Conservation (phyloP, 2,797 vertebrate species). For the Gila robusta region DNA sequence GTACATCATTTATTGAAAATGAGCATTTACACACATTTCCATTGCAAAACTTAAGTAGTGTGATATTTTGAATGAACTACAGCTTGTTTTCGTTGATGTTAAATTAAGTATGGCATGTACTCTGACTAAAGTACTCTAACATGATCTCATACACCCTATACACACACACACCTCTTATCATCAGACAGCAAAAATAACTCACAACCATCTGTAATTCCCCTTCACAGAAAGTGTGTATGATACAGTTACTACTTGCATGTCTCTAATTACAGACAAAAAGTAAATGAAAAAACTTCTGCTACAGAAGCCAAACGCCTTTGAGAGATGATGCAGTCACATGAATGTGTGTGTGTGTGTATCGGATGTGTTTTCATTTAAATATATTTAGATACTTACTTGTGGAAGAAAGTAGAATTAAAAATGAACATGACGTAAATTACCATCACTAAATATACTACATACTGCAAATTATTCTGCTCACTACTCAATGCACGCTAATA, state of each 20-base stretch:
- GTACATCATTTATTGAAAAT: background rate
- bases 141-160: background rate
- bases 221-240: slow-evolving; percentile 17
- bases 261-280: slow-evolving; percentile 14
- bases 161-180: background rate
- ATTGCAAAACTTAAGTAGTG: background rate
- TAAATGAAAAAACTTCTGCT: slow-evolving; percentile 50
- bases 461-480: background rate
- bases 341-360: slow-evolving; percentile 22
- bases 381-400: background rate
- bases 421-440: background rate
- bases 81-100: background rate
- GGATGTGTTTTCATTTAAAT: background rate
- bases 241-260: slow-evolving; percentile 16
- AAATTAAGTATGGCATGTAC: background rate
- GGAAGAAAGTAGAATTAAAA: slow-evolving; percentile 13
- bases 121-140: background rate
- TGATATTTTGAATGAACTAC: background rate
- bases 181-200: background rate
- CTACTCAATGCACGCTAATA: background rate
- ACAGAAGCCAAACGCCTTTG: background rate
- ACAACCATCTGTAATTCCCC: slow-evolving; percentile 5
- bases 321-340: background rate
- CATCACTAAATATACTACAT: slow-evolving; percentile 1
- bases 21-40: background rate